Base-by-base conservation (phyloP, 2,888 invertebrate genomes). In the Drosophila nigricruria region DNA sequence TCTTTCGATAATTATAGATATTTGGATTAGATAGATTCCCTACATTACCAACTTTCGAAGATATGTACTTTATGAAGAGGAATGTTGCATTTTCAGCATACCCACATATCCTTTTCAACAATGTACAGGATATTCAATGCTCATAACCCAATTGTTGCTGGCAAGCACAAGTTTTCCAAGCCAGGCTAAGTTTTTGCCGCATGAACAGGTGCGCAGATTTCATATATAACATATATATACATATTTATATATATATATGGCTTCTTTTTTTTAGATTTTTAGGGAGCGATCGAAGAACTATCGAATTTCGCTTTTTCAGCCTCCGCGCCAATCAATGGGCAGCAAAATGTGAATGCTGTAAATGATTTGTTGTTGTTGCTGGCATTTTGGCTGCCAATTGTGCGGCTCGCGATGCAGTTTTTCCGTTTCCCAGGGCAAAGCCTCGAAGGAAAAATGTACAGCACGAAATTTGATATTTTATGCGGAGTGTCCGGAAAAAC, bases 371-470 rank as follows among this genome's bases (percentile, higher is more conserved):
- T 85, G 84, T 85, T 84, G 82, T 70, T 82, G 89, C 74, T 84
- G 89, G 84, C 89, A 84, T 87, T 84, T 84, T 84, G 77, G 86
- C 83, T 88, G 84, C 88, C 88, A 89, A 87, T 84, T 87, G 88
- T 83, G 57, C 73, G 66, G 62, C 62, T 43, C 58, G 49, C 42
- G 54, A 54, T 65, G 73, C 66, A 72, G 40, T 66, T 61, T 69
- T 77, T 73, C 32, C 40, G 53, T 38, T 66, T 69, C 88, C 80
- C 88, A 85, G 85, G 77, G 45, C 62, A 71, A 71, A 77, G 79
- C 57, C 60, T 52, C 42, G 34, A 20, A 43, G 54, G 58, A 74
- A 77, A 84, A 87, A 85, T 85, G 89, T 85, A 89, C 84, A 84
- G 68, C 70, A 60, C 34, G 84, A 87, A 89, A 85, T 89, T 45